Conservation (phyloP, 1,140 invertebrate species). For the Dufourea novaeangliae region DNA sequence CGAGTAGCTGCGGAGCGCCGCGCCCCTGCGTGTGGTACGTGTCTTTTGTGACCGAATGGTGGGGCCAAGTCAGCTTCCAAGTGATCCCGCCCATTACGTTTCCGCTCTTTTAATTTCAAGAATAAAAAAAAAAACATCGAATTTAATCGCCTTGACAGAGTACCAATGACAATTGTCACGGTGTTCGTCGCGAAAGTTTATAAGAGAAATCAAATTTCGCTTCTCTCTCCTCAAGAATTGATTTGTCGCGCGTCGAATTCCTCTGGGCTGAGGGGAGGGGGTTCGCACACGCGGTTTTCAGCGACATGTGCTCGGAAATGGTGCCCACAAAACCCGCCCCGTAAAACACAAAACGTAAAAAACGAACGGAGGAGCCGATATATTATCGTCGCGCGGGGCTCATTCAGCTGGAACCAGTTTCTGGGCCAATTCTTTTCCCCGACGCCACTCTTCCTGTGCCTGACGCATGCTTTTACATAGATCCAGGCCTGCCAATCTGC, state of each 20-base stretch:
- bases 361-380: conserved; percentile 70
- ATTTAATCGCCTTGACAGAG: background rate
- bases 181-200: background rate
- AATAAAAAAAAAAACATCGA: background rate
- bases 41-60: conserved; percentile 46
- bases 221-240: conserved; percentile 27
- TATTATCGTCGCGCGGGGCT: conserved; percentile 69
- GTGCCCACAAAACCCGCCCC: conserved; percentile 62
- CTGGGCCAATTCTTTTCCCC: conserved; percentile 71
- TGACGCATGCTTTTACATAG: conserved; percentile 75
- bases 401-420: conserved; percentile 75
- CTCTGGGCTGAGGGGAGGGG: too few species aligned
- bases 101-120: background rate
- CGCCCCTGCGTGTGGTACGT: conserved; percentile 36
- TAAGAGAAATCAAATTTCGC: too few species aligned
- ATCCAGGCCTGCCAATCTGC: conserved; percentile 74
- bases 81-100: conserved; percentile 49
- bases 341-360: conserved; percentile 69
- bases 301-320: conserved; percentile 14
- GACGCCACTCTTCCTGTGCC: conserved; percentile 55
- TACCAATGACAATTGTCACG: background rate
- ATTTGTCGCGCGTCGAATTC: conserved; percentile 58
- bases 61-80: conserved; percentile 44
- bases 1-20: conserved; percentile 58
- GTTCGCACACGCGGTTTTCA: conserved; percentile 48